A percentile compares a stretch with the other conserved stretches of the same genome.
These are phyloP conservation scores for Amphipyra berbera DNA, from an alignment of 2,888 invertebrate species.

Conservation along the genomic window DNA sequence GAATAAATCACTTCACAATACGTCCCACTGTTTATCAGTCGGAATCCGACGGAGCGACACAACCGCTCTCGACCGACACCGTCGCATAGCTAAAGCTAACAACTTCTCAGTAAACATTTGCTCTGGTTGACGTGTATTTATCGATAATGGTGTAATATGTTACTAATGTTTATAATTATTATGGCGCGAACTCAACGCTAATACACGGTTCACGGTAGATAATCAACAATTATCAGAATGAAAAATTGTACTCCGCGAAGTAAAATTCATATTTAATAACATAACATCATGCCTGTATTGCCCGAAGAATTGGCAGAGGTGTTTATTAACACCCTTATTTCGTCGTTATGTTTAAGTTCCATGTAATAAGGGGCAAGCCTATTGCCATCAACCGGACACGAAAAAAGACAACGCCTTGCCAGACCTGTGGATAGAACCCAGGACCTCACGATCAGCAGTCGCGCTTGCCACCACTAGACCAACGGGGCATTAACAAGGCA, in stretches of 20 bases:
- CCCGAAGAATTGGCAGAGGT: too few species aligned
- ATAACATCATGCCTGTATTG: too few species aligned
- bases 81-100: constrained; percentile 65
- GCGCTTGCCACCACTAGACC: too few species aligned
- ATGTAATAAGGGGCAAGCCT: too few species aligned
- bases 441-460: too few species aligned
- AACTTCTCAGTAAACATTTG: constrained; percentile 79
- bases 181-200: constrained; percentile 73
- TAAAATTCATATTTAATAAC: constrained; percentile 9
- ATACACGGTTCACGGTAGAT: constrained; percentile 73
- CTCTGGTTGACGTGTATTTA: constrained; percentile 75
- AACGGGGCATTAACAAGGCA: too few species aligned
- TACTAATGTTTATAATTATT: constrained; percentile 81
- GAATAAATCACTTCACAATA: constrained; percentile 24
- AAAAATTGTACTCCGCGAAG: constrained; percentile 42
- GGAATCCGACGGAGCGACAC: constrained; percentile 51
- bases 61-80: constrained; percentile 60
- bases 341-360: too few species aligned
- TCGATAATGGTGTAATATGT: constrained; percentile 80
- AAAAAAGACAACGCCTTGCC: too few species aligned
- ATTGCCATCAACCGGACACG: too few species aligned
- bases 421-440: too few species aligned
- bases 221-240: constrained; percentile 60
- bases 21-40: constrained; percentile 41
- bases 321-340: too few species aligned